Evolutionary conservation across 2,113 vertebrate species (phyloP), one percentile per base, ranked within the genome.

Genomic region (Empidonax alnorum): DNA sequence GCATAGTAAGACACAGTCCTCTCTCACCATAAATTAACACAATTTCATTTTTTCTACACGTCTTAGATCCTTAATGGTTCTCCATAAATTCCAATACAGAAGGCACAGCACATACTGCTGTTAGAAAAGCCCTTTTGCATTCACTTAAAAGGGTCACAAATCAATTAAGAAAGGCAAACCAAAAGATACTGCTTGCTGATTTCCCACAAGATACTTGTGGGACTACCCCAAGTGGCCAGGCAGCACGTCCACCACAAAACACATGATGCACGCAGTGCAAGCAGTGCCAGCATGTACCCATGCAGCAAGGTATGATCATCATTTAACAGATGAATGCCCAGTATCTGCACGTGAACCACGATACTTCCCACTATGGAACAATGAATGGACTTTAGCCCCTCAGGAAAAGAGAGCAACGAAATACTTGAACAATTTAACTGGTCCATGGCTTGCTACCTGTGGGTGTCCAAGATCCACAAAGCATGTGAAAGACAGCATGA

Each of bases 301-400:
- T 2, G 23, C 46, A 84, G 46, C 65, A 39, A 89, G 35, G 39
- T n/a, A 14, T 21, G 8, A 33, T n/a, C 41, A 28, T 2, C 53
- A 21, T 7, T 65, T 50, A 42, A 55, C 72, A 77, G 44, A 62
- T 9, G 7, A 66, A 44, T 7, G 19, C 22, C 68, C 77, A 52
- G 14, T 27, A 31, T 44, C 52, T 41, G 41, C 50, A 56, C 0
- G 0, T 30, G 65, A 76, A 62, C 31, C 3, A 2, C 37, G 28
- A 67, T 17, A 47, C 15, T 69, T 56, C 81, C 59, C 3, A 1
- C 6, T 20, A 37, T 3, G 5, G 59, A 87, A 58, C 16, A 87
- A 47, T 3, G 5, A 83, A 65, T 10, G 12, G 53, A 30, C 59
- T 84, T 73, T 1, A 80, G 22, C 12, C 10, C 33, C 41, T 88